A percentile compares a stretch with the other conserved stretches of the same genome.
These are phyloP conservation scores for Salvator merianae DNA, from an alignment of 2,113 vertebrate species.

Conservation along the genomic window DNA sequence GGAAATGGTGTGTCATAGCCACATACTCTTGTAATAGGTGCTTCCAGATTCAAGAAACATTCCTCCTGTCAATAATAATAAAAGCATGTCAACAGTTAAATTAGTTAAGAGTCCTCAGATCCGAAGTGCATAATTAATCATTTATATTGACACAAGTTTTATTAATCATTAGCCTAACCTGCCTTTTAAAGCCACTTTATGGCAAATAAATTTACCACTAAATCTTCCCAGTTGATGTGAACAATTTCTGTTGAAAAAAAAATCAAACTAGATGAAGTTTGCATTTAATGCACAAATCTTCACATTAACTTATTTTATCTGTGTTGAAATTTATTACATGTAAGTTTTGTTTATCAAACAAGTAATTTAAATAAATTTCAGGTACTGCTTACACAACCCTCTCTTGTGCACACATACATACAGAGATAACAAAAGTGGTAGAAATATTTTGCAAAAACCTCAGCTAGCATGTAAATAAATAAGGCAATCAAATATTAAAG, in stretches of 20 bases:
- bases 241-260: not conserved
- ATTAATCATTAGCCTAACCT: not conserved
- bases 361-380: conserved; percentile 3
- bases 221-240: not conserved
- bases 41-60: conserved; percentile 96
- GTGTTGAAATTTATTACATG: conserved; percentile 32
- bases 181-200: not conserved
- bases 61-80: conserved; percentile 84
- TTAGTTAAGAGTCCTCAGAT: conserved; percentile 42
- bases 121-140: not conserved
- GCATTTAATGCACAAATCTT: not conserved
- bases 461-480: too few species aligned
- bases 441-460: too few species aligned
- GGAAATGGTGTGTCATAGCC: conserved; percentile 98
- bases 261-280: not conserved
- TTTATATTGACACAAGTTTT: conserved; percentile 33
- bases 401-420: too few species aligned
- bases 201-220: not conserved
- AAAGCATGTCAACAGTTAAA: conserved; percentile 34
- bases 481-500: too few species aligned
- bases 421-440: too few species aligned
- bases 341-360: conserved; percentile 52
- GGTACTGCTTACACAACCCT: too few species aligned
- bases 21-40: conserved; percentile 93
- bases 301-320: conserved; percentile 48